phyloP scores from a whole-genome alignment of 2,113 vertebrate genomes.

The Pyxicephalus adspersus region DNA sequence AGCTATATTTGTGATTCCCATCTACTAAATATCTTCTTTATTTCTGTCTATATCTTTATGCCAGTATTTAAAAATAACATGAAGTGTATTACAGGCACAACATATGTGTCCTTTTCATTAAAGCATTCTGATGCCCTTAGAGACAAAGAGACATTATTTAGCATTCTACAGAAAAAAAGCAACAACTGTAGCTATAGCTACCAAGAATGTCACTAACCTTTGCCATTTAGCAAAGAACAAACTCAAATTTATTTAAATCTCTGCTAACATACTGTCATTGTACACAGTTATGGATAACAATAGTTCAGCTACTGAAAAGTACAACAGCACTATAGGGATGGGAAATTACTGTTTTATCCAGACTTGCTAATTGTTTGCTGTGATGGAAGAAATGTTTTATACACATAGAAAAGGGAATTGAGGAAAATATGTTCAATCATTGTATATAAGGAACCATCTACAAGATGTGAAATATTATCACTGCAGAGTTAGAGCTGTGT shows the following conservation, averaged over 20 bases:
- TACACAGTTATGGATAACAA: slow-evolving; percentile 44
- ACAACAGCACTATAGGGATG: not conserved
- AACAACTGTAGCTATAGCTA: slow-evolving; percentile 71
- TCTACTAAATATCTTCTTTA: slow-evolving; percentile 4
- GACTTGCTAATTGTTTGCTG: too few species aligned
- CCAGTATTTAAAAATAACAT: slow-evolving; percentile 8
- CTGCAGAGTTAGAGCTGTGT: too few species aligned
- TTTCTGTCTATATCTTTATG: slow-evolving; percentile 3
- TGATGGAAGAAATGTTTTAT: not conserved
- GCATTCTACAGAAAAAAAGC: slow-evolving; percentile 61
- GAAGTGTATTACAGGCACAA: slow-evolving; percentile 57
- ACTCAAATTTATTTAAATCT: slow-evolving; percentile 53
- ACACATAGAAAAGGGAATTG: too few species aligned
- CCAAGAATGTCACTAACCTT: slow-evolving; percentile 57
- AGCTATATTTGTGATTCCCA: not conserved
- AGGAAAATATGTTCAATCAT: too few species aligned
- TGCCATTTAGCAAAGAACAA: slow-evolving; percentile 60
- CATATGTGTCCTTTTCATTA: slow-evolving; percentile 59
- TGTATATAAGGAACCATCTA: too few species aligned
- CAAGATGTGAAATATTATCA: too few species aligned
- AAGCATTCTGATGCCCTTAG: slow-evolving; percentile 58
- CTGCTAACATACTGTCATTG: slow-evolving; percentile 58
- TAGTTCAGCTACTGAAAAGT: slow-evolving; percentile 18
- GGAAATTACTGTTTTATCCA: too few species aligned
- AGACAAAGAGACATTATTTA: slow-evolving; percentile 61